These are phyloP conservation scores for Spicauda simplicius DNA, from an alignment of 2,888 invertebrate genomes.

Conservation along the genomic window DNA sequence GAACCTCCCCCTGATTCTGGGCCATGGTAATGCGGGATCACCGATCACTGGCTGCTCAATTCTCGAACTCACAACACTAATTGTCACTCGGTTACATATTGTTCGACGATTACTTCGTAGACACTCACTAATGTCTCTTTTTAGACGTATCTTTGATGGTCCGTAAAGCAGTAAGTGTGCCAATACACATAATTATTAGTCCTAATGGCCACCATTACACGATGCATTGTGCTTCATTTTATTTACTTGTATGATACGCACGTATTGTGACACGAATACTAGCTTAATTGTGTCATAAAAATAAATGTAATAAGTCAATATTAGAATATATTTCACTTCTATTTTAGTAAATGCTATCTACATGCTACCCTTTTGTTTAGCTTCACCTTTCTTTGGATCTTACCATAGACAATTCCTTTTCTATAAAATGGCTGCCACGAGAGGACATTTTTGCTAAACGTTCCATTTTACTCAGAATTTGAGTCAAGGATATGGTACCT, in stretches of 20 bases:
- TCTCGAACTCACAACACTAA: constrained; percentile 65
- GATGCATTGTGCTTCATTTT: constrained; percentile 80
- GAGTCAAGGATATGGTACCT: constrained; percentile 5
- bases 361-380: constrained; percentile 84
- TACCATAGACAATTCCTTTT: constrained; percentile 73
- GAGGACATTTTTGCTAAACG: constrained; percentile 56
- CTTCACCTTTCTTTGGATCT: constrained; percentile 82
- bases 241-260: constrained; percentile 58
- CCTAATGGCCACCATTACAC: constrained; percentile 85
- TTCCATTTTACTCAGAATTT: constrained; percentile 50
- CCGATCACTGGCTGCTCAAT: constrained; percentile 68
- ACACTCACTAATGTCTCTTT: constrained; percentile 52
- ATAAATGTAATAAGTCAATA: constrained; percentile 57
- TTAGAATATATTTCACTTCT: constrained; percentile 62
- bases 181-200: constrained; percentile 84
- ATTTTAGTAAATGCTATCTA: constrained; percentile 78
- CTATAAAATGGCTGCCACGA: constrained; percentile 83
- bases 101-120: constrained; percentile 54
- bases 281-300: constrained; percentile 57
- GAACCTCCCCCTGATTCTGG: constrained; percentile 83
- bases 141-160: constrained; percentile 68
- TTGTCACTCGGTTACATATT: constrained; percentile 67
- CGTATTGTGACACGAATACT: constrained; percentile 53
- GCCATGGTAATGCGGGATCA: constrained; percentile 74
- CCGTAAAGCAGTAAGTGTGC: constrained; percentile 78